phyloP scores from a whole-genome alignment of 2,888 invertebrate genomes.

The Sinodicranocentrus sp. region DNA sequence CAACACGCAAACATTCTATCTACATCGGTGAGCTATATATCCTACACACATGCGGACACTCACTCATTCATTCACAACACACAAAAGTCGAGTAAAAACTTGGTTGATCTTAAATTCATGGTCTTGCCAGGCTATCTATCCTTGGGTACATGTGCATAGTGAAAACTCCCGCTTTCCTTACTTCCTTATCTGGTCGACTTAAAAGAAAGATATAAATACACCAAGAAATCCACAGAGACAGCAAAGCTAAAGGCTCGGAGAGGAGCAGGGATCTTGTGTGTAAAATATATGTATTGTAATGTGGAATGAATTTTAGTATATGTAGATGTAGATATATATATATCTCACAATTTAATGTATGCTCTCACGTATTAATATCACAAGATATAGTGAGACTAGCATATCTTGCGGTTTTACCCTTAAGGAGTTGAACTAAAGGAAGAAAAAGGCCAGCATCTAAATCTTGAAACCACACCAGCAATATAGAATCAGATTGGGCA shows the following conservation, averaged over 20 bases:
- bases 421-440: slow-evolving; percentile 38
- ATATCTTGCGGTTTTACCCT: slow-evolving; percentile 42
- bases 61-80: slow-evolving; percentile 53
- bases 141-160: not conserved
- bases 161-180: slow-evolving; percentile 42
- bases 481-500: slow-evolving; percentile 26
- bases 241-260: slow-evolving; percentile 35
- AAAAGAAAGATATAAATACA: slow-evolving; percentile 62
- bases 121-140: slow-evolving; percentile 40
- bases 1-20: slow-evolving; percentile 58
- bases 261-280: not conserved
- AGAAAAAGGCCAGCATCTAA: slow-evolving; percentile 35
- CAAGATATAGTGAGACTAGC: too few species aligned
- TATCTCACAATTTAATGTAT: not conserved
- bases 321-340: not conserved
- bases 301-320: slow-evolving; percentile 17
- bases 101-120: slow-evolving; percentile 61
- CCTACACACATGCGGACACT: slow-evolving; percentile 50
- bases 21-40: slow-evolving; percentile 6
- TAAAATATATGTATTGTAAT: slow-evolving; percentile 38
- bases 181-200: slow-evolving; percentile 50
- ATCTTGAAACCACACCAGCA: slow-evolving; percentile 33
- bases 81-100: slow-evolving; percentile 42
- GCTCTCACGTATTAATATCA: too few species aligned
- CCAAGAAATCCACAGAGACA: slow-evolving; percentile 45